These are phyloP conservation scores for Daphoenositta chrysoptera DNA, from an alignment of 2,113 vertebrate genomes.

Conservation along the genomic window DNA sequence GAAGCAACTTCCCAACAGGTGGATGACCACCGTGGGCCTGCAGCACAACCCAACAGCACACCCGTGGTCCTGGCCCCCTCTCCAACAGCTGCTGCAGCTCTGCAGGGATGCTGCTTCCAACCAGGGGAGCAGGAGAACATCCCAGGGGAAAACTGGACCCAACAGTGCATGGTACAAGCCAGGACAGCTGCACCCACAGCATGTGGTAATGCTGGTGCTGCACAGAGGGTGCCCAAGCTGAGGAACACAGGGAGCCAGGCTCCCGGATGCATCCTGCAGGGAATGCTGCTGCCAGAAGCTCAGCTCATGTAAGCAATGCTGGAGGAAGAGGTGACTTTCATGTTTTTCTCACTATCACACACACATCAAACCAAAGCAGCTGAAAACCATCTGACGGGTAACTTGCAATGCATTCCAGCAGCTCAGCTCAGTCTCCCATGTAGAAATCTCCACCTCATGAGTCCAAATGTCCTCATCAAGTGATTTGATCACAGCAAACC, in stretches of 20 bases:
- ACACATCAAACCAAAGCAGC: neutral
- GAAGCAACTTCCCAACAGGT: neutral
- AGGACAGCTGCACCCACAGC: neutral
- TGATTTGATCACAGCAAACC: neutral
- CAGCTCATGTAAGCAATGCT: neutral
- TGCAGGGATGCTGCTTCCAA: neutral
- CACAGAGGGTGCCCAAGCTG: neutral
- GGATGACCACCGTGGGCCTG: neutral
- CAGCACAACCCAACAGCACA: neutral
- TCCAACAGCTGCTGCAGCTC: neutral
- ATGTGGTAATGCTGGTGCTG: neutral
- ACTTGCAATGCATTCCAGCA: neutral
- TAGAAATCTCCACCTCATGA: neutral
- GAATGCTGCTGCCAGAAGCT: neutral
- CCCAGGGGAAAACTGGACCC: neutral
- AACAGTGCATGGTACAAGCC: accelerated
- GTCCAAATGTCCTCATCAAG: neutral
- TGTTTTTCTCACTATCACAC: neutral
- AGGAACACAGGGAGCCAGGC: neutral
- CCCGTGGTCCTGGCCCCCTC: neutral
- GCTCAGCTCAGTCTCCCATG: neutral
- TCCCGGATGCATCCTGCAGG: neutral
- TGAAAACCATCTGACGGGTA: neutral
- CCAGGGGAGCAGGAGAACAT: neutral
- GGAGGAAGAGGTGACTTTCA: neutral